These are phyloP conservation scores for Nothocercus nigrocapillus DNA, from an alignment of 2,113 vertebrate species.

Conservation along the genomic window DNA sequence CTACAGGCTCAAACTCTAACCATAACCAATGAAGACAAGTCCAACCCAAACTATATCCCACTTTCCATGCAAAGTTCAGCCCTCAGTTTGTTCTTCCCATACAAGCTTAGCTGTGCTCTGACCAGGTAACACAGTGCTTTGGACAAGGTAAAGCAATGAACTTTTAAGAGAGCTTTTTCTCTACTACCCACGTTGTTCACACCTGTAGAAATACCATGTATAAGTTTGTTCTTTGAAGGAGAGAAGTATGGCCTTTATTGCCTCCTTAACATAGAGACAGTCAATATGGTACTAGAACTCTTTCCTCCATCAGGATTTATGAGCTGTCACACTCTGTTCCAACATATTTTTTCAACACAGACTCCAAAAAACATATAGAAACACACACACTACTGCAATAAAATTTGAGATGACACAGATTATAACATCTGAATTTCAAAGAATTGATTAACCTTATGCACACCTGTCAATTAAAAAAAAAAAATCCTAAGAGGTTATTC, in stretches of 20 bases:
- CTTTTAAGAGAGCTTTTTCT: neutral
- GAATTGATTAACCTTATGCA: neutral
- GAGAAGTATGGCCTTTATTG: neutral
- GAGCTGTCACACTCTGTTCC: neutral
- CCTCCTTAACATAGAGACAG: neutral
- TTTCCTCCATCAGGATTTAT: neutral
- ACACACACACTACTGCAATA: neutral
- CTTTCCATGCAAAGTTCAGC: neutral
- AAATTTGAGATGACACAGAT: neutral
- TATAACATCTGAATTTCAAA: neutral
- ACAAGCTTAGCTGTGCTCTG: neutral
- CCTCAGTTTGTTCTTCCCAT: neutral
- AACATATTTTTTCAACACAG: fast-evolving
- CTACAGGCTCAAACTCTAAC: neutral
- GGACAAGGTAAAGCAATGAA: neutral
- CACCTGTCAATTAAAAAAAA: neutral
- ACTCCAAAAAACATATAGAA: neutral
- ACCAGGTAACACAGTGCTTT: neutral
- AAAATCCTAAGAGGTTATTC: fast-evolving
- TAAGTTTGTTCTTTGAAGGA: neutral
- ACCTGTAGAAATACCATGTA: neutral
- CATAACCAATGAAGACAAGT: neutral
- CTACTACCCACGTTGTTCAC: neutral
- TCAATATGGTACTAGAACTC: neutral
- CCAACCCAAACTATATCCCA: neutral